phyloP scores from a whole-genome alignment of 2,888 invertebrate genomes.

The Polia nebulosa region DNA sequence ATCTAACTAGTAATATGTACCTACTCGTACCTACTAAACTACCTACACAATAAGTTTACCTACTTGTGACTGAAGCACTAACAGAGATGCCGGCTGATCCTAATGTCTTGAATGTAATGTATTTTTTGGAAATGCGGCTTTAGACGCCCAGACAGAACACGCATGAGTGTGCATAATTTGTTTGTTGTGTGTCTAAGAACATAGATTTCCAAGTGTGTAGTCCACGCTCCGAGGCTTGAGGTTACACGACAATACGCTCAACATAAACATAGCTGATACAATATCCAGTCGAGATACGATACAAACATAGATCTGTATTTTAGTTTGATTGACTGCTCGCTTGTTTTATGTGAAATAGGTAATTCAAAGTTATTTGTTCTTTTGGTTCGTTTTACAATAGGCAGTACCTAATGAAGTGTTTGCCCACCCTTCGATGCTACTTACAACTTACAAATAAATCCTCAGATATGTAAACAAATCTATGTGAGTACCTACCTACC shows the following conservation, averaged over 20 bases:
- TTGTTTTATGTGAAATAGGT: conserved; percentile 4
- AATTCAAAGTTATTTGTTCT: conserved; percentile 1
- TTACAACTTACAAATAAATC: conserved; percentile 2
- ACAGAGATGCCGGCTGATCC: neutral
- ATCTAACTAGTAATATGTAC: too few species aligned
- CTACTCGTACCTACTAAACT: too few species aligned
- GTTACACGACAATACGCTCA: neutral
- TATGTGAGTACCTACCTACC: too few species aligned
- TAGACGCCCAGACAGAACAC: neutral
- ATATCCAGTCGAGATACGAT: neutral
- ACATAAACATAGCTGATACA: conserved; percentile 28
- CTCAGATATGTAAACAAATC: neutral
- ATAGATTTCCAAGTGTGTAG: neutral
- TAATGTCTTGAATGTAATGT: neutral
- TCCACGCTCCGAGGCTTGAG: neutral
- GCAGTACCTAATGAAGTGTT: neutral
- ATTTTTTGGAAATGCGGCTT: neutral
- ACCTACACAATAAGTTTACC: neutral
- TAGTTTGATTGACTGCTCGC: neutral
- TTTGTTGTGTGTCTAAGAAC: conserved; percentile 10
- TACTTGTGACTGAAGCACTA: conserved; percentile 4
- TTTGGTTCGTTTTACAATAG: neutral
- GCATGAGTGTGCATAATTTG: conserved; percentile 22
- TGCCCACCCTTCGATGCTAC: neutral
- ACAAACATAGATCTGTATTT: conserved; percentile 10